Evolutionary conservation across 2,888 invertebrate genomes (phyloP).

Genomic region (Diogma glabrata): DNA sequence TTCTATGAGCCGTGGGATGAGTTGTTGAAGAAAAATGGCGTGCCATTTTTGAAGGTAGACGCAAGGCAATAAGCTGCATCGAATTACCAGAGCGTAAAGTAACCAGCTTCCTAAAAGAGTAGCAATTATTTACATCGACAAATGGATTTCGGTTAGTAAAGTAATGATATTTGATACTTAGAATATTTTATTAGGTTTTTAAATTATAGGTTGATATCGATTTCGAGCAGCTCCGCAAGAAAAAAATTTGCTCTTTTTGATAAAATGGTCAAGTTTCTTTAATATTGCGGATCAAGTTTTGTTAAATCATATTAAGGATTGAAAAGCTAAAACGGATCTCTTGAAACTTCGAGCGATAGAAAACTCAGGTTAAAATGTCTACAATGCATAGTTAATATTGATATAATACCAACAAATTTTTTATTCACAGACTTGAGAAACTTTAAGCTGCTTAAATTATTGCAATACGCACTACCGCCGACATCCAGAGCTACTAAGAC

Average conservation of each 20-base stretch:
- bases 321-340: background rate
- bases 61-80: background rate
- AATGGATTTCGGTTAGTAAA: conserved; percentile 1
- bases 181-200: background rate
- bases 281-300: background rate
- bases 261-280: background rate
- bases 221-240: background rate
- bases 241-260: background rate
- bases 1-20: background rate
- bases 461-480: background rate
- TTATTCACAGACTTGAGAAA: background rate
- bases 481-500: background rate
- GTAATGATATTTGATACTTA: background rate
- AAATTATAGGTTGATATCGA: background rate
- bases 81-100: background rate
- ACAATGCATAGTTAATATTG: no score
- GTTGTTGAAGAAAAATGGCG: background rate
- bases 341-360: no score
- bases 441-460: background rate
- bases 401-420: no score
- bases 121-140: background rate
- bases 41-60: background rate
- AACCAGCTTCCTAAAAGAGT: background rate
- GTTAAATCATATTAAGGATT: background rate
- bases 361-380: no score